phyloP scores from a whole-genome alignment of 2,888 invertebrate species.

The Lathronympha strigana region DNA sequence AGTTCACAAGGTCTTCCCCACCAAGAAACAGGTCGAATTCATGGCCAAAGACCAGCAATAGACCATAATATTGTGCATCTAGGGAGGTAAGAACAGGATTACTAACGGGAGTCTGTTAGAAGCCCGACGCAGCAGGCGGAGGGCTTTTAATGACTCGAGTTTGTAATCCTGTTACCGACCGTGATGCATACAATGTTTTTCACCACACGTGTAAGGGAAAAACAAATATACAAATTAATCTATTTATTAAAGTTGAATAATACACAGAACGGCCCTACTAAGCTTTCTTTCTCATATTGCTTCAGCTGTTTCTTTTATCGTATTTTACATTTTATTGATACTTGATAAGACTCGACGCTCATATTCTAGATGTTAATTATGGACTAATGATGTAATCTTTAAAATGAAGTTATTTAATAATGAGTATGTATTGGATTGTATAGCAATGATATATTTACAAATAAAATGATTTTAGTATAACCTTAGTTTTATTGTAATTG shows the following conservation, averaged over 20 bases:
- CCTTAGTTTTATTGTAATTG: slow-evolving; percentile 11
- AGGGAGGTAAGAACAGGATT: no score
- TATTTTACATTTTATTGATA: slow-evolving; percentile 8
- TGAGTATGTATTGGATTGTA: slow-evolving; percentile 23
- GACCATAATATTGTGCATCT: not conserved
- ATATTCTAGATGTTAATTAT: slow-evolving; percentile 15
- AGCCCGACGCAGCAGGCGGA: no score
- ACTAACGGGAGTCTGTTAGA: no score
- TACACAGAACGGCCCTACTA: no score
- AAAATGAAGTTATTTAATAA: slow-evolving; percentile 8
- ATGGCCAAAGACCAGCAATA: slow-evolving; percentile 54
- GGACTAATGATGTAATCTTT: slow-evolving; percentile 6
- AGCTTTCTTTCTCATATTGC: not conserved
- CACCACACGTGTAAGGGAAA: no score
- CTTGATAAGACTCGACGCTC: slow-evolving; percentile 1
- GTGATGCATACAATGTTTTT: no score
- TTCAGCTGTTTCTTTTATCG: not conserved
- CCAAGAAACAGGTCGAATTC: slow-evolving; percentile 64
- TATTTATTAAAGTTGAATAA: no score
- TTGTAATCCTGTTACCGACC: no score
- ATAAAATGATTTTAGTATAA: slow-evolving; percentile 25
- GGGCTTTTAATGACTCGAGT: no score
- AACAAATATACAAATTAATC: no score
- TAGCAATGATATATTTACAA: slow-evolving; percentile 26
- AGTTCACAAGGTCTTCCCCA: slow-evolving; percentile 70